phyloP scores from a whole-genome alignment of 2,888 invertebrate species.

The Orthonychiurus folsomi region DNA sequence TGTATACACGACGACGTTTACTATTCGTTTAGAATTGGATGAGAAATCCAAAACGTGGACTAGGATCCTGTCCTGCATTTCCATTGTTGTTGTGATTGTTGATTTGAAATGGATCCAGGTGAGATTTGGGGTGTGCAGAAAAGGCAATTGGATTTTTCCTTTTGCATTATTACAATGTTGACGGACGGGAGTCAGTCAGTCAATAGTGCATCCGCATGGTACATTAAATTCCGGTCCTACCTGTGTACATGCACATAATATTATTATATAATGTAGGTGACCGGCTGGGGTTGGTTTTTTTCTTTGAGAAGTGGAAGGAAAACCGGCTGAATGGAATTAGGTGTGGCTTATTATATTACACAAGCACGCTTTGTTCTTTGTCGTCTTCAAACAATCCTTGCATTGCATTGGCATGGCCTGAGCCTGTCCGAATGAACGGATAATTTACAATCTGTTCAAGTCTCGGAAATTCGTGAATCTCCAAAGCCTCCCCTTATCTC shows the following conservation, averaged over 20 bases:
- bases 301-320: neutral
- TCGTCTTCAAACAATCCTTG: neutral
- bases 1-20: no score
- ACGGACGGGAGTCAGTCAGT: neutral
- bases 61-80: no score
- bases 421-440: neutral
- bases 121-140: neutral
- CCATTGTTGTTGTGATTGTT: neutral
- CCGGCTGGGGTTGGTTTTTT: neutral
- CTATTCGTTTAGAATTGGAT: no score
- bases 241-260: no score
- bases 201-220: neutral
- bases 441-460: neutral
- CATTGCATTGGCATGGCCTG: neutral
- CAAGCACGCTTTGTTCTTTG: neutral
- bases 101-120: neutral
- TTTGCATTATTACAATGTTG: no score
- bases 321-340: neutral
- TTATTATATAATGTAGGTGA: neutral
- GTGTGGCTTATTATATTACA: slow-evolving; percentile 1
- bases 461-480: slow-evolving; percentile 1
- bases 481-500: no score
- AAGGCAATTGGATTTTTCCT: neutral
- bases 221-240: neutral
- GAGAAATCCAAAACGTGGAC: no score